A percentile compares a stretch with the other conserved stretches of the same genome.
Evolutionary conservation across 2,888 invertebrate genomes (phyloP).

Genomic region (Megalurothrips usitatus): DNA sequence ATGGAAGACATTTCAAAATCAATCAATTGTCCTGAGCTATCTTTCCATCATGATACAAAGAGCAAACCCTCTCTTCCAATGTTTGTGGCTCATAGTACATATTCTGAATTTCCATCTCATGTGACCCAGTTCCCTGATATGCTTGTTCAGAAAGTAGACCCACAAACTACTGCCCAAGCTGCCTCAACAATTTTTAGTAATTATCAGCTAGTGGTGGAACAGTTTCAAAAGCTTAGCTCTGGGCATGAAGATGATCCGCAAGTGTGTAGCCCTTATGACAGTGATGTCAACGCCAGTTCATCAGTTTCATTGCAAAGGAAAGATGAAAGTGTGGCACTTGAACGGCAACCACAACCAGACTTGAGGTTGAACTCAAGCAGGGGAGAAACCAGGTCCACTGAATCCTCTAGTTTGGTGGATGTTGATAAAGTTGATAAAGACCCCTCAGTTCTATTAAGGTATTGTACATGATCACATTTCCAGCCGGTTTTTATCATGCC

Average conservation of each 20-base stretch:
- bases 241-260: too few relatives aligned
- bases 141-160: not conserved
- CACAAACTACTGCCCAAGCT: not conserved
- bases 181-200: not conserved
- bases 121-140: slow-evolving; percentile 11
- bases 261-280: too few relatives aligned
- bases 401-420: too few relatives aligned
- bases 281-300: not conserved
- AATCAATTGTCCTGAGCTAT: not conserved
- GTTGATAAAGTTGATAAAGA: not conserved
- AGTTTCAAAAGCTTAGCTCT: not conserved
- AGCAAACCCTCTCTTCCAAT: not conserved
- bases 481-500: not conserved
- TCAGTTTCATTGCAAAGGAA: not conserved
- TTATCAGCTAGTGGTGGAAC: not conserved
- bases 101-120: not conserved
- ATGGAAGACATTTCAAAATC: not conserved
- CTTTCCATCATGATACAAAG: not conserved
- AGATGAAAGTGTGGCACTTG: not conserved
- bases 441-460: not conserved
- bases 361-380: too few relatives aligned
- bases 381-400: too few relatives aligned
- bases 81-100: slow-evolving; percentile 11
- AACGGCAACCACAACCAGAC: not conserved
- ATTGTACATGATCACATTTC: not conserved